Conservation (phyloP, 2,797 vertebrate genomes). For the Urophycis tenuis region DNA sequence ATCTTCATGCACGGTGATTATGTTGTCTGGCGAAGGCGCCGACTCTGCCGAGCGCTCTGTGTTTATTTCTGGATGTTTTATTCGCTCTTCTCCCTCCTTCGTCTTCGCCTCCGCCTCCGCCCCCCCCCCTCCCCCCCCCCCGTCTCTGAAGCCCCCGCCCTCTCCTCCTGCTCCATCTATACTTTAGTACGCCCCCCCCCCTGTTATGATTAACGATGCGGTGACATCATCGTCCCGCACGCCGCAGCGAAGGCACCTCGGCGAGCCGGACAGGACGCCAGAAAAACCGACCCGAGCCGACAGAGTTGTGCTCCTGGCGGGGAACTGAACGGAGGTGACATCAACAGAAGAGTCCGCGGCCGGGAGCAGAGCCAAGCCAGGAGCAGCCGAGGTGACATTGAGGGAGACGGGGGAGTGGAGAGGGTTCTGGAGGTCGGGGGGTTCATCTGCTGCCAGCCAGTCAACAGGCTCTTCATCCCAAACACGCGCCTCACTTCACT, state of each 20-base stretch:
- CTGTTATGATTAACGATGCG: not conserved
- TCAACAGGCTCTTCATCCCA: not conserved
- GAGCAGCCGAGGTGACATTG: not conserved
- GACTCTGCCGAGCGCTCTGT: not conserved
- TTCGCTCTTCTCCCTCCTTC: not conserved
- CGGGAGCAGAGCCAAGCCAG: not conserved
- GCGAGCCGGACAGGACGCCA: not conserved
- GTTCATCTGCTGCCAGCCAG: too few species aligned
- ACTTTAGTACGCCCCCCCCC: not conserved
- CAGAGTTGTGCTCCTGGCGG: not conserved
- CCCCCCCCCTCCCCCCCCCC: not conserved
- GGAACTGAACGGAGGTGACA: not conserved
- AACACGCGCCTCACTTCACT: not conserved
- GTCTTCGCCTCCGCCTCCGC: not conserved
- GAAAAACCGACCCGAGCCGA: not conserved
- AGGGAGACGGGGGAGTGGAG: too few species aligned
- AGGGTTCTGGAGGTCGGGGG: too few species aligned
- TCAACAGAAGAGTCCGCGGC: not conserved
- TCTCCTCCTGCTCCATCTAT: not conserved
- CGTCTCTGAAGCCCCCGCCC: not conserved
- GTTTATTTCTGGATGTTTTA: not conserved
- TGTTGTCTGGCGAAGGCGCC: not conserved
- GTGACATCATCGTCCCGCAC: too few species aligned
- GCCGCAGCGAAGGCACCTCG: too few species aligned
- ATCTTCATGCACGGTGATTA: too few species aligned